phyloP scores from a whole-genome alignment of 2,888 invertebrate genomes.

The Oeneis ivallda region DNA sequence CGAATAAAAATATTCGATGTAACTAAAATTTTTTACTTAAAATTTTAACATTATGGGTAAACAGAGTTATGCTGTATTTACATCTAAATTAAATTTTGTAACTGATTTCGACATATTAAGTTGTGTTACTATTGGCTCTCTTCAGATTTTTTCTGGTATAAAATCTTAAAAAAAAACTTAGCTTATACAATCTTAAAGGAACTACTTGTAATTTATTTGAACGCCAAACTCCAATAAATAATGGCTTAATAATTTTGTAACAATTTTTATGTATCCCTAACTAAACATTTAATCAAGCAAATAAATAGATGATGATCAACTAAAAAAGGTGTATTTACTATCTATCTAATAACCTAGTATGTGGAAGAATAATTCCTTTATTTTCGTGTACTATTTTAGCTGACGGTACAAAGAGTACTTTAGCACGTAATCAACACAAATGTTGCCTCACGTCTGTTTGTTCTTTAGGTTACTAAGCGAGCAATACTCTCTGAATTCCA shows the following conservation, averaged over 20 bases:
- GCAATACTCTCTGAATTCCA: slow-evolving; percentile 21
- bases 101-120: background rate
- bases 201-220: too few species aligned
- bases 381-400: slow-evolving; percentile 8
- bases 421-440: slow-evolving; percentile 22
- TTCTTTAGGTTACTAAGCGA: slow-evolving; percentile 21
- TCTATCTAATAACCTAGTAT: background rate
- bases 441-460: slow-evolving; percentile 22
- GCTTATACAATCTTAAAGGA: too few species aligned
- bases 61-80: background rate
- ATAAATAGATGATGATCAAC: background rate
- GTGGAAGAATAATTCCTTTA: slow-evolving; percentile 1
- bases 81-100: background rate
- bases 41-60: background rate
- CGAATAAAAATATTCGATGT: background rate
- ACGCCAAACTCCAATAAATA: too few species aligned
- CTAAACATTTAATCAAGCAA: too few species aligned
- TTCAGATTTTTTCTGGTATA: too few species aligned
- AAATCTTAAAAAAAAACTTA: too few species aligned
- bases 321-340: background rate
- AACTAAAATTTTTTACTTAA: too few species aligned
- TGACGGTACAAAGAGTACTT: slow-evolving; percentile 18
- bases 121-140: too few species aligned
- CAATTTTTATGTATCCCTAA: too few species aligned
- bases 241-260: too few species aligned